Evolutionary conservation across 2,113 vertebrate genomes (phyloP).

Genomic region (Leptodactylus fuscus): DNA sequence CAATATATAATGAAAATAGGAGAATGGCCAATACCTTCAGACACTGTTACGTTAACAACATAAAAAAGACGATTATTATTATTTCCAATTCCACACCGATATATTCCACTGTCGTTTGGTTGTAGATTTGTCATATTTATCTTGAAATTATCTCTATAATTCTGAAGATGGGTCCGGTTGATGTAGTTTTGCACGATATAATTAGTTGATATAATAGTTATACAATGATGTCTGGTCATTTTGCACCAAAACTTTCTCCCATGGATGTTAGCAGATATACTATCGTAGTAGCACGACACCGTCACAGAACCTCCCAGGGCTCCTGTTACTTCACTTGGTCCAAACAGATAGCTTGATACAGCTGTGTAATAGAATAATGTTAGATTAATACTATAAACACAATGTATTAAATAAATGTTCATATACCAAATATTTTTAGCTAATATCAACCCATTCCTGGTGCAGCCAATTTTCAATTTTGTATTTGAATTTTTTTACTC

Average conservation of each 20-base stretch:
- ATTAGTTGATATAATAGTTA: slow-evolving; percentile 69
- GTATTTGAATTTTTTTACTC: no score
- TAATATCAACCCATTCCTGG: no score
- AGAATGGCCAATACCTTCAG: no score
- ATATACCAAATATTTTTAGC: no score
- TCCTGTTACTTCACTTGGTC: slow-evolving; percentile 64
- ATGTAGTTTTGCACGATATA: not conserved
- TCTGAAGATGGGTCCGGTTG: slow-evolving; percentile 64
- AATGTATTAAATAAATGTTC: no score
- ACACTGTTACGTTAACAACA: slow-evolving; percentile 64
- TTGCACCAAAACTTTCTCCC: slow-evolving; percentile 77
- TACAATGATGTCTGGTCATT: not conserved
- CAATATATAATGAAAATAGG: no score
- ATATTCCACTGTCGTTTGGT: slow-evolving; percentile 61
- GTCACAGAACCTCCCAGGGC: slow-evolving; percentile 65
- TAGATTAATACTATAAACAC: no score
- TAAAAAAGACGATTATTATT: slow-evolving; percentile 56
- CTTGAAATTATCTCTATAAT: slow-evolving; percentile 62
- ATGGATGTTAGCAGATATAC: slow-evolving; percentile 64
- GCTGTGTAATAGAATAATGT: slow-evolving; percentile 6
- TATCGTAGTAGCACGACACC: slow-evolving; percentile 69
- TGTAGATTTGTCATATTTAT: slow-evolving; percentile 66
- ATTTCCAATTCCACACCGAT: slow-evolving; percentile 74
- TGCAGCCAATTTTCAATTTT: no score
- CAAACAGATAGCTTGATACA: slow-evolving; percentile 59